A percentile compares a stretch with the other conserved stretches of the same genome.
Evolutionary conservation across 1,140 invertebrate species (phyloP).

Genomic region (Drosophila nikananu): DNA sequence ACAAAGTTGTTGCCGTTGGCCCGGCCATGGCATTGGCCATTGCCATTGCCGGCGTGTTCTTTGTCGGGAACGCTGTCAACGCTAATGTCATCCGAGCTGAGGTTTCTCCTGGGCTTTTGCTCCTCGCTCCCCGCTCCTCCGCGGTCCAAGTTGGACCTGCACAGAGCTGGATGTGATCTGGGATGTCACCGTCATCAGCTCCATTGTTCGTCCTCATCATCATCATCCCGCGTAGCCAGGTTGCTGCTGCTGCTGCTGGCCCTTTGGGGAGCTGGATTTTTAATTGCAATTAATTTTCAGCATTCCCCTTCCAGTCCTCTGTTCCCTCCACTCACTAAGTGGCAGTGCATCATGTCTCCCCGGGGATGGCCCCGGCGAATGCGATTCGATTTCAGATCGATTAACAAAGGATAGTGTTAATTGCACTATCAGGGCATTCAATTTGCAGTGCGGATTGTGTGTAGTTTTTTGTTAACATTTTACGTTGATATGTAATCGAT

Average conservation of each 20-base stretch:
- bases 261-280: conserved; percentile 49
- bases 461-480: not conserved
- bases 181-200: conserved; percentile 31
- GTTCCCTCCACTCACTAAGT: conserved; percentile 14
- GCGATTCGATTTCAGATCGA: conserved; percentile 34
- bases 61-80: conserved; percentile 64
- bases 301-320: conserved; percentile 10
- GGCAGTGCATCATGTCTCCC: conserved; percentile 26
- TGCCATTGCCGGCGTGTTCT: conserved; percentile 28
- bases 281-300: conserved; percentile 71
- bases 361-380: not conserved
- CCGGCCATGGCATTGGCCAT: conserved; percentile 15
- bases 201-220: conserved; percentile 23
- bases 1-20: conserved; percentile 64
- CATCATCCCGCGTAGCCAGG: not conserved
- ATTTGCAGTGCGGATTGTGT: not conserved
- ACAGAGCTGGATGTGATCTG: too few species aligned
- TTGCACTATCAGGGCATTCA: conserved; percentile 6
- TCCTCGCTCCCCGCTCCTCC: not conserved
- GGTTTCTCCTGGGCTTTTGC: conserved; percentile 42
- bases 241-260: not conserved
- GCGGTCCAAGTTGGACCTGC: conserved; percentile 6
- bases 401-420: conserved; percentile 31
- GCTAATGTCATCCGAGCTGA: conserved; percentile 63
- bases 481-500: not conserved